Percentiles rank a stretch among this genome's conserved stretches.
phyloP scores from a whole-genome alignment of 2,888 invertebrate genomes.

The Clusia tigrina region DNA sequence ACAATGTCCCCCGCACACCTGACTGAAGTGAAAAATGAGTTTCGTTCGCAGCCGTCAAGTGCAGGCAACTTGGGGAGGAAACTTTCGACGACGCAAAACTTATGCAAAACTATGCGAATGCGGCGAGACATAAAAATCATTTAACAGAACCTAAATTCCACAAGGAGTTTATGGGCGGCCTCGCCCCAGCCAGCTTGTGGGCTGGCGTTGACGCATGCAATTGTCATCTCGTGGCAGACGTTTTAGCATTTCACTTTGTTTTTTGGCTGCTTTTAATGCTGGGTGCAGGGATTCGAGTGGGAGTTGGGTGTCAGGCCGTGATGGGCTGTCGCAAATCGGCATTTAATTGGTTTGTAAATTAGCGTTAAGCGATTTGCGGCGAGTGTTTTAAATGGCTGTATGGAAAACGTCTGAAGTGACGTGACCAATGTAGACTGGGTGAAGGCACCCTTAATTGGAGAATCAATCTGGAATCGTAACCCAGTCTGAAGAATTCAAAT shows the following conservation, averaged over 20 bases:
- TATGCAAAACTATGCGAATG: conserved; percentile 10
- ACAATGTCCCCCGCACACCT: neutral
- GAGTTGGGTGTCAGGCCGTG: neutral
- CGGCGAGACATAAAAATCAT: conserved; percentile 9
- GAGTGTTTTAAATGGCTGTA: too few species aligned
- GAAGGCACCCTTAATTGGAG: too few species aligned
- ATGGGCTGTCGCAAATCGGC: conserved; percentile 47
- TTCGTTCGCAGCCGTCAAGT: neutral
- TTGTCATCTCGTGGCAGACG: neutral
- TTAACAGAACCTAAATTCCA: neutral
- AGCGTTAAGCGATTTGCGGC: conserved; percentile 33
- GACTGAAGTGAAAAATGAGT: neutral
- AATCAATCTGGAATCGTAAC: too few species aligned
- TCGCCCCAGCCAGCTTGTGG: neutral
- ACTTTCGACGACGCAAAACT: conserved; percentile 3
- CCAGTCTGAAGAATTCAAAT: neutral
- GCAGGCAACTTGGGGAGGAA: neutral
- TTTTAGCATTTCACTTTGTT: neutral
- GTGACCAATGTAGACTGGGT: too few species aligned
- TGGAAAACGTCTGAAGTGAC: too few species aligned
- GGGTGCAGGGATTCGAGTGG: neutral
- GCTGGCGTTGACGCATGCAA: neutral
- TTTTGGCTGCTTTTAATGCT: too few species aligned
- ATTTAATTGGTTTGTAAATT: conserved; percentile 60
- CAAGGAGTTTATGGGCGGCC: neutral